A percentile compares a stretch with the other conserved stretches of the same genome.
phyloP scores from a whole-genome alignment of 2,888 invertebrate species.

The Nomada flava region DNA sequence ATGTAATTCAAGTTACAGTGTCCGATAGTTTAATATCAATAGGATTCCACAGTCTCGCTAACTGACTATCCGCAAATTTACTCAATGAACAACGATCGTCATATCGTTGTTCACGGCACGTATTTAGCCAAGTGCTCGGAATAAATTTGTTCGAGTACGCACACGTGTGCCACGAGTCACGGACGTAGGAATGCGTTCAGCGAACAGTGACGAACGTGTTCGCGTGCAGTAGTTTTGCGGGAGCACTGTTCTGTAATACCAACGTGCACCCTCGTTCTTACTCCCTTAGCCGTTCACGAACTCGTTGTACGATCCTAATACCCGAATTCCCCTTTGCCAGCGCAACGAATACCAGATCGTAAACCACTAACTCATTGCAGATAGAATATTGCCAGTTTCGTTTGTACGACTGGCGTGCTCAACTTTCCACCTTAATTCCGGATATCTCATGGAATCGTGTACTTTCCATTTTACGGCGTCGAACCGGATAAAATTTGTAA shows the following conservation, averaged over 20 bases:
- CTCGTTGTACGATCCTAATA: constrained; percentile 56
- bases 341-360: constrained; percentile 52
- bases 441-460: neutral
- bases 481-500: too few relatives aligned
- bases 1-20: too few relatives aligned
- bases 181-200: neutral
- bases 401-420: neutral
- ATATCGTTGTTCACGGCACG: neutral
- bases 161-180: neutral
- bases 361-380: constrained; percentile 59
- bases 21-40: too few relatives aligned
- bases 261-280: constrained; percentile 1
- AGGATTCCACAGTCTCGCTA: neutral
- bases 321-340: constrained; percentile 70
- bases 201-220: constrained; percentile 30
- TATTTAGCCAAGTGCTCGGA: neutral
- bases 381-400: constrained; percentile 46
- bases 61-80: neutral
- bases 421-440: constrained; percentile 2
- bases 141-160: neutral
- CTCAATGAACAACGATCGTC: neutral
- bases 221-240: constrained; percentile 34
- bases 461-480: too few relatives aligned
- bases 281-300: constrained; percentile 36
- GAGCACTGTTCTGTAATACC: constrained; percentile 34